phyloP scores from a whole-genome alignment of 2,888 invertebrate species.

The Amphipyra berbera region DNA sequence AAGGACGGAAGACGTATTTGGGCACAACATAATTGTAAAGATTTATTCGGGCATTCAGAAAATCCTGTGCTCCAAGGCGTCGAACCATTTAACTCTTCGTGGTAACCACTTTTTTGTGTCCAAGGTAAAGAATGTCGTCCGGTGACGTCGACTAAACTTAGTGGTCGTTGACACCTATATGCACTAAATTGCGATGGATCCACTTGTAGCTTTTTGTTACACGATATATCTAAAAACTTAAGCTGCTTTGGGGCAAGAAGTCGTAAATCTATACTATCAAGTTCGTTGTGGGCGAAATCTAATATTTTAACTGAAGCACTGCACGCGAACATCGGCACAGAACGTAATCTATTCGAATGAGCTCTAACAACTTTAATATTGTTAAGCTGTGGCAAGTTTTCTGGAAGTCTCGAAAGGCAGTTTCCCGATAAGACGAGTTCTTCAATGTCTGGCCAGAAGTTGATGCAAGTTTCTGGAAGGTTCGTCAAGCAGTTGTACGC shows the following conservation, averaged over 20 bases:
- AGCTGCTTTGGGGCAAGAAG: slow-evolving; percentile 94
- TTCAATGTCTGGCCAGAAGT: slow-evolving; percentile 94
- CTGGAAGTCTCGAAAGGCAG: slow-evolving; percentile 93
- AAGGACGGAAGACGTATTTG: slow-evolving; percentile 94
- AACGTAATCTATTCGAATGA: slow-evolving; percentile 94
- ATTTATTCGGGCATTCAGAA: slow-evolving; percentile 94
- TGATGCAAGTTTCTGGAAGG: slow-evolving; percentile 93
- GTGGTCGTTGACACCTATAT: slow-evolving; percentile 94
- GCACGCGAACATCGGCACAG: slow-evolving; percentile 94
- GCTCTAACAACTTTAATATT: slow-evolving; percentile 94
- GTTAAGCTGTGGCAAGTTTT: slow-evolving; percentile 92
- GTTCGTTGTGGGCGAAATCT: slow-evolving; percentile 95
- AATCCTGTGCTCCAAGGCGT: slow-evolving; percentile 95
- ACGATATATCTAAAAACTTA: slow-evolving; percentile 95
- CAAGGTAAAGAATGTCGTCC: slow-evolving; percentile 93
- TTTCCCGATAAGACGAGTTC: slow-evolving; percentile 96
- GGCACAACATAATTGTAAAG: slow-evolving; percentile 93
- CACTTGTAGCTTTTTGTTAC: slow-evolving; percentile 94
- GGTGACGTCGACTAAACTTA: slow-evolving; percentile 95
- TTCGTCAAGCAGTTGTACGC: slow-evolving; percentile 94
- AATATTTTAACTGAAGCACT: slow-evolving; percentile 93
- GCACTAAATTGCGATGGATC: slow-evolving; percentile 95
- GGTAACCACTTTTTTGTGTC: slow-evolving; percentile 85
- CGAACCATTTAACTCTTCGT: slow-evolving; percentile 87
- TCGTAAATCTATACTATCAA: slow-evolving; percentile 94